A percentile compares a stretch with the other conserved stretches of the same genome.
Conservation (phyloP, 2,888 invertebrate species). For the Lomographa bimaculata region DNA sequence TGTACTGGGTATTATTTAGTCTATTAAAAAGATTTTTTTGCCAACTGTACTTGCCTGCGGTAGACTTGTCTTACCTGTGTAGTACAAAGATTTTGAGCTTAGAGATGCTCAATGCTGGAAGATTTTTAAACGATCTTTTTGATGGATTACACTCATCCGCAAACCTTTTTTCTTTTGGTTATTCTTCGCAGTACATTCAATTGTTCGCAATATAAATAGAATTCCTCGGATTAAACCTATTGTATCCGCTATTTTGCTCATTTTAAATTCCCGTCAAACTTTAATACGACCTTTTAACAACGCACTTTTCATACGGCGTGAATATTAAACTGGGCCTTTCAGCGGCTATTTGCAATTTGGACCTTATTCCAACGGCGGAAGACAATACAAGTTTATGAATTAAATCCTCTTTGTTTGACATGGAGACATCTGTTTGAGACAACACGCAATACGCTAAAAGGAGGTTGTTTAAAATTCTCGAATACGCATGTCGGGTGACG, state of each 20-base stretch:
- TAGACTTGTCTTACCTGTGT: constrained; percentile 17
- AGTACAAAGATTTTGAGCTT: constrained; percentile 8
- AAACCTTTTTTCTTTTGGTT: constrained; percentile 6
- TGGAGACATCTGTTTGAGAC: constrained; percentile 70
- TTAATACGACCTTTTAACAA: constrained; percentile 68
- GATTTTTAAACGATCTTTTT: constrained; percentile 11
- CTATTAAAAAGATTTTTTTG: constrained; percentile 29
- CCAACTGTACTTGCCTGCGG: constrained; percentile 24
- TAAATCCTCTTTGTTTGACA: constrained; percentile 41
- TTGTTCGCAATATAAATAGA: constrained; percentile 14
- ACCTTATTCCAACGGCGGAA: constrained; percentile 44
- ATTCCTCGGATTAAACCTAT: constrained; percentile 42
- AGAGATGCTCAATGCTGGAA: constrained; percentile 7
- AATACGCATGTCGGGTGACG: constrained; percentile 73
- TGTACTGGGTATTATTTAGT: constrained; percentile 10
- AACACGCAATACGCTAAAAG: constrained; percentile 66
- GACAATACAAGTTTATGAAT: constrained; percentile 42
- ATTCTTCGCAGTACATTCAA: constrained; percentile 7
- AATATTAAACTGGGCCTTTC: constrained; percentile 62
- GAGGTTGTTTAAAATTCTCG: constrained; percentile 80
- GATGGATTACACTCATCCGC: not conserved
- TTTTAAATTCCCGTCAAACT: constrained; percentile 64
- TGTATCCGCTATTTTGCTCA: constrained; percentile 44
- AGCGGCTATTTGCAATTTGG: constrained; percentile 38
- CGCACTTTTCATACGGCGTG: constrained; percentile 65